Evolutionary conservation across 2,113 vertebrate genomes (phyloP), one percentile per base, ranked within the genome.

Genomic region (Mesocricetus auratus): DNA sequence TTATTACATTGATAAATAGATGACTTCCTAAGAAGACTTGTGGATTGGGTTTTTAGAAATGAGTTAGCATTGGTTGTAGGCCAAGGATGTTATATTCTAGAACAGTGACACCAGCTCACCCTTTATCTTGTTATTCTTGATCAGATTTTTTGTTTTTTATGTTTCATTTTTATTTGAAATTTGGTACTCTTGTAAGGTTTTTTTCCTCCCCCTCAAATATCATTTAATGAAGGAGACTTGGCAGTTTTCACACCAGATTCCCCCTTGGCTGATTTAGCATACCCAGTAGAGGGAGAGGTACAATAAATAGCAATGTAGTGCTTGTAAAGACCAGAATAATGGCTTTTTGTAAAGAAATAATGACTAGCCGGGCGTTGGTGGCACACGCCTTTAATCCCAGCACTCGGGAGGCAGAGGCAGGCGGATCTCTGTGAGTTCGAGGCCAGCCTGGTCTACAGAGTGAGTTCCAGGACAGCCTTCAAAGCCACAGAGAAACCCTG

Each of bases 191-290:
- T 95, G 69, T 60, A 78, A 24, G 33, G 7, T 31, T 45, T 77
- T 82, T 91, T 75, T 85, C 91, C 68, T 79, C 79, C 95, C 83
- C 92, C 71, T 87, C 73, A 92, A 78, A 93, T 94, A 94, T 97
- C 33, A 33, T 68, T 99, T 98, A 45, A 98, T 98, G 99, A 98
- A 36, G 99, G 98, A 98, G 99, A 99, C 98, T 99, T 98, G 98
- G 98, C 98, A 98, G 98, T 88, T 81, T 93, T 85, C 93, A 92
- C 82, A 98, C 96, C 91, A 47, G 2, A 94, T 8, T 5, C 36
- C 88, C 79, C 71, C 39, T 95, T 95, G 62, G 36, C 78, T 53
- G 13, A 86, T 62, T 97, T 66, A 81, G 21, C 78, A 19, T 83
- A 81, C 68, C 29, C 78, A 91, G 33, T 53, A 33, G 12, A 60